These are phyloP conservation scores for Macrobrachium rosenbergii DNA, from an alignment of 1,140 invertebrate species.

Conservation along the genomic window DNA sequence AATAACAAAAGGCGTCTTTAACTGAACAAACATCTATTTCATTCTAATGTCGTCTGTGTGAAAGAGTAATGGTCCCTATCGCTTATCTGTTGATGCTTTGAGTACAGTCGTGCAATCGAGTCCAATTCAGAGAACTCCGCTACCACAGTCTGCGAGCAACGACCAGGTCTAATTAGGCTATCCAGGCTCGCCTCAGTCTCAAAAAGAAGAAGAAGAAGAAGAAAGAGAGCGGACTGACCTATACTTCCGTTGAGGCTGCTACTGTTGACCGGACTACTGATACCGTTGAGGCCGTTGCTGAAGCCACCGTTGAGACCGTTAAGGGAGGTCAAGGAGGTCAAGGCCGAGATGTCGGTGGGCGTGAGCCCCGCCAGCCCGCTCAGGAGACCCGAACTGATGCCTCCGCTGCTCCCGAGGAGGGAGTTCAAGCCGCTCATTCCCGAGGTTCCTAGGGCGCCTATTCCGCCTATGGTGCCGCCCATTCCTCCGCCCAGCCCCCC, in stretches of 20 bases:
- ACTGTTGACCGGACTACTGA: constrained; percentile 49
- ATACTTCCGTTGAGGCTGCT: constrained; percentile 55
- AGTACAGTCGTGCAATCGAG: too few relatives aligned
- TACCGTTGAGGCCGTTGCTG: constrained; percentile 45
- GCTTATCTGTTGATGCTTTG: too few relatives aligned
- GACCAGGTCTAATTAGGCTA: too few relatives aligned
- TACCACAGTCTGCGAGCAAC: too few relatives aligned
- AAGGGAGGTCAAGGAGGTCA: constrained; percentile 36
- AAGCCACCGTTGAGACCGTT: constrained; percentile 47
- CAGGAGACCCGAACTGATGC: constrained; percentile 7
- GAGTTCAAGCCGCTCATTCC: constrained; percentile 4
- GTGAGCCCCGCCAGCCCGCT: constrained; percentile 43
- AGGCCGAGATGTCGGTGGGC: constrained; percentile 17
- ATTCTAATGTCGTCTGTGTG: too few relatives aligned
- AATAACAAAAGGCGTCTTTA: too few relatives aligned
- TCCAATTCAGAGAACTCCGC: too few relatives aligned
- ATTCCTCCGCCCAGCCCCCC: background rate
- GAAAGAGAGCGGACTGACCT: constrained; percentile 7
- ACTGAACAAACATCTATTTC: too few relatives aligned
- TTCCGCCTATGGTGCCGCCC: constrained; percentile 2
- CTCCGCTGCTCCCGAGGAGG: background rate
- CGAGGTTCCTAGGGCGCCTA: background rate
- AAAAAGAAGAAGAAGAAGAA: background rate
- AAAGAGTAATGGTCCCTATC: too few relatives aligned
- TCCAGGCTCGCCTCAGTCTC: background rate